phyloP scores from a whole-genome alignment of 1,140 invertebrate species.

The Anadara kagoshimensis region DNA sequence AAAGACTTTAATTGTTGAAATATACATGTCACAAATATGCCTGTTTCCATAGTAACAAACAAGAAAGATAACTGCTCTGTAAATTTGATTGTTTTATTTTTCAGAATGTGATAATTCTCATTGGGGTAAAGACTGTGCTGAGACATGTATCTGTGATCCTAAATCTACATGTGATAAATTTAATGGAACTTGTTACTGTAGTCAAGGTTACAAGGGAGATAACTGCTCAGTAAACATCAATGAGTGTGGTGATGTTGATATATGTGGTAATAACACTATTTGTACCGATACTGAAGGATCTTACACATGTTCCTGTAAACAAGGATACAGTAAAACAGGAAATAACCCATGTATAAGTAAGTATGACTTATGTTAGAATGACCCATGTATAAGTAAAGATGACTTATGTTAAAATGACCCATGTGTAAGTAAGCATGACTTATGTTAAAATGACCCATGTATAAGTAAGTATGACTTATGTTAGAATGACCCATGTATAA shows the following conservation, averaged over 20 bases:
- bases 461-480: too few species aligned
- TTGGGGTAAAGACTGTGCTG: conserved; percentile 44
- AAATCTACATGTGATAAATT: conserved; percentile 35
- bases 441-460: too few species aligned
- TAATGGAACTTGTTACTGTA: conserved; percentile 43
- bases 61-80: too few species aligned
- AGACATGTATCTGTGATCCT: conserved; percentile 39
- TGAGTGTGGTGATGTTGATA: conserved; percentile 31
- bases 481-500: too few species aligned
- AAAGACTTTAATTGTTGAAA: too few species aligned
- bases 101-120: conserved; percentile 27
- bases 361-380: too few species aligned
- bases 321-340: conserved; percentile 6
- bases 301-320: conserved; percentile 25
- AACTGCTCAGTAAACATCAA: conserved; percentile 50
- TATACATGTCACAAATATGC: too few species aligned
- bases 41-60: too few species aligned
- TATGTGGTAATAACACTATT: conserved; percentile 10
- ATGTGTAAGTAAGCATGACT: too few species aligned
- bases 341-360: too few species aligned
- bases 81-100: background rate
- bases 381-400: too few species aligned
- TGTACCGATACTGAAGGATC: conserved; percentile 32
- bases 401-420: too few species aligned
- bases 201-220: conserved; percentile 43